Base-by-base conservation (phyloP, 2,888 invertebrate species). In the Oligia fasciuncula region DNA sequence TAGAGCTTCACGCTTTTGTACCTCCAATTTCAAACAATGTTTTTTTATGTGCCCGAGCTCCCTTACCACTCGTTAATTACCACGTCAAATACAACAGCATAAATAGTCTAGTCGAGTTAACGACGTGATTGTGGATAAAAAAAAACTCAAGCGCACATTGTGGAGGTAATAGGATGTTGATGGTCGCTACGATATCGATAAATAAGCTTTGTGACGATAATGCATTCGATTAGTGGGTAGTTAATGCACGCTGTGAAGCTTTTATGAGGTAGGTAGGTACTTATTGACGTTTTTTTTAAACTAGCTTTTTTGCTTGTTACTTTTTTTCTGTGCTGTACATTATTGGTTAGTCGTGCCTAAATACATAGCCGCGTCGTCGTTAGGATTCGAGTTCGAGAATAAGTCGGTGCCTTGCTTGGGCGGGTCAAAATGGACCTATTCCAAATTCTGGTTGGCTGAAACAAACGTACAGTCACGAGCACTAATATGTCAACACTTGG, bases 51-150 rank as follows among this genome's bases (percentile, higher is more conserved):
- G 46, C 29, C 17, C 5, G 2, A 35, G 3, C 40, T 70, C 68
- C 71, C 51, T 43, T 60, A 60, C 51, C 46, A 62, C 60, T 60
- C 46, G 77, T 80, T 89, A 90, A 86, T 89, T 83, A 72, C 86
- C 86, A 83, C 80, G 89, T 86, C 89, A 88, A 90, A 85, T 68
- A 81, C 83, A 87, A 84, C 79, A 85, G 70, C 73, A 88, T 85
- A 80, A 86, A 89, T 83, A 82, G 74, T 73, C 63, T 60, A 43
- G 73, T 80, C 67, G 76, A 71, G 79, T 76, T 85, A 90, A 88
- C 88, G 83, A 89, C 74, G 85, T 84, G 73, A 76, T 75, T 83
- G 84, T 70, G 80, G 63, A 83, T 57, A 23, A 57, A 88, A 87
- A 83, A 79, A 73, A 66, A 46, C 46, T 73, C 60, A 65, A 77